phyloP scores from a whole-genome alignment of 2,888 invertebrate genomes.

The Blera fallax region DNA sequence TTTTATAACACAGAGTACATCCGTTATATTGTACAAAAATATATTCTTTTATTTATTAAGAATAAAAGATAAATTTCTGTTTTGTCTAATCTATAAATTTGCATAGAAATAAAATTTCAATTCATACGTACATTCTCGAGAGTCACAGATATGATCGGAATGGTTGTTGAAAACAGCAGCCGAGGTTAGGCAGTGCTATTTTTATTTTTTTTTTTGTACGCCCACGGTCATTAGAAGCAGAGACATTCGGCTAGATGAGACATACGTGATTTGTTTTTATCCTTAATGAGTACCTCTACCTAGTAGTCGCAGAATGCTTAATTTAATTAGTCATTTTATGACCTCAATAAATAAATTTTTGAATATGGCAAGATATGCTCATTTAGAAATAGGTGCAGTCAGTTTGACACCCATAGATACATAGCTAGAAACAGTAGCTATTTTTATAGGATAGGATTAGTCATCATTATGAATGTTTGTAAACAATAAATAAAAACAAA shows the following conservation, averaged over 20 bases:
- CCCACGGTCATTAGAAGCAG: slow-evolving; percentile 55
- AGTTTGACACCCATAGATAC: neutral
- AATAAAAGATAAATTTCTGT: neutral
- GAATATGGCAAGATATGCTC: slow-evolving; percentile 7
- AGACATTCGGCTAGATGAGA: slow-evolving; percentile 47
- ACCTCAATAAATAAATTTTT: slow-evolving; percentile 46
- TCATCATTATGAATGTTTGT: slow-evolving; percentile 43
- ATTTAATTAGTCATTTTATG: slow-evolving; percentile 63
- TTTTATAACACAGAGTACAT: neutral
- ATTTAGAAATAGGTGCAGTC: slow-evolving; percentile 25
- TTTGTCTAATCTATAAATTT: slow-evolving; percentile 11
- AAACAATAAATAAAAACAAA: slow-evolving; percentile 38
- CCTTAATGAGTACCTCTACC: slow-evolving; percentile 25
- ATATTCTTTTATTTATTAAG: neutral
- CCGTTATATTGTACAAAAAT: neutral
- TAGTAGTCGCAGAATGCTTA: slow-evolving; percentile 30
- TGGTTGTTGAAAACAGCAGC: slow-evolving; percentile 41
- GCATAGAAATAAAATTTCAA: slow-evolving; percentile 31
- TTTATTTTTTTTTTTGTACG: slow-evolving; percentile 16
- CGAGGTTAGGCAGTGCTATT: slow-evolving; percentile 59
- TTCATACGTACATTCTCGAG: slow-evolving; percentile 46
- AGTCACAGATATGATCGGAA: slow-evolving; percentile 53
- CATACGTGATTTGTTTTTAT: slow-evolving; percentile 52
- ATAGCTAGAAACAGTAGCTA: neutral
- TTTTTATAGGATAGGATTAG: slow-evolving; percentile 21